A percentile compares a stretch with the other conserved stretches of the same genome.
Evolutionary conservation across 2,888 invertebrate species (phyloP).

Genomic region (Dolomedes plantarius): DNA sequence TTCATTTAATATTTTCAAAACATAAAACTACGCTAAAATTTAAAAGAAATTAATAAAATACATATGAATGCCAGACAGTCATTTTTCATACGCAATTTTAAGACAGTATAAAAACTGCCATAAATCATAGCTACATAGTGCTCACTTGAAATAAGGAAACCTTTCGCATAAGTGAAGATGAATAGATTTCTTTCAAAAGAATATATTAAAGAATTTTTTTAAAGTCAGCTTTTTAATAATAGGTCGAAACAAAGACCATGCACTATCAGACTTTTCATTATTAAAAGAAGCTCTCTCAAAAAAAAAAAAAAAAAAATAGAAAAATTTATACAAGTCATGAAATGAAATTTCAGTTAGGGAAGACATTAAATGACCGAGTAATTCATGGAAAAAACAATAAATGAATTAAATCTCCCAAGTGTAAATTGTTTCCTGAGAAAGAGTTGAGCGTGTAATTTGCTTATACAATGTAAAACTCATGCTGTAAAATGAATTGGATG

Average conservation of each 20-base stretch:
- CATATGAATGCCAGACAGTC: too few species aligned
- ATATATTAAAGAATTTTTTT: neutral
- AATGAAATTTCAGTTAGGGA: slow-evolving; percentile 22
- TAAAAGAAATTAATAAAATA: too few species aligned
- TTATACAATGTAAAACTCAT: slow-evolving; percentile 31
- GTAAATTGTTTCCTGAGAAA: slow-evolving; percentile 17
- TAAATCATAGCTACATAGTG: too few species aligned
- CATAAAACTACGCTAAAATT: too few species aligned
- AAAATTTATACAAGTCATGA: neutral
- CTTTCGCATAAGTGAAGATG: neutral
- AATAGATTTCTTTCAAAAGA: neutral
- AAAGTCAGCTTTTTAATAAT: slow-evolving; percentile 1
- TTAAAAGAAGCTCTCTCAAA: neutral
- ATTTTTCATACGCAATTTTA: too few species aligned
- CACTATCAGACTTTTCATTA: neutral
- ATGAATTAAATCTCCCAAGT: slow-evolving; percentile 20
- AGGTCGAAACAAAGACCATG: neutral
- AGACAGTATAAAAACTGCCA: too few species aligned
- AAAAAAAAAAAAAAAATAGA: neutral
- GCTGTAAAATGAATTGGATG: slow-evolving; percentile 57
- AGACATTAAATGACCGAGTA: slow-evolving; percentile 24
- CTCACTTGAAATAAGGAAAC: neutral
- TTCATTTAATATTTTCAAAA: too few species aligned
- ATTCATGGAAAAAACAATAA: slow-evolving; percentile 22
- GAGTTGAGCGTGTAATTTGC: slow-evolving; percentile 39